Base-by-base conservation (phyloP, 2,113 vertebrate genomes). In the Vicugna pacos region DNA sequence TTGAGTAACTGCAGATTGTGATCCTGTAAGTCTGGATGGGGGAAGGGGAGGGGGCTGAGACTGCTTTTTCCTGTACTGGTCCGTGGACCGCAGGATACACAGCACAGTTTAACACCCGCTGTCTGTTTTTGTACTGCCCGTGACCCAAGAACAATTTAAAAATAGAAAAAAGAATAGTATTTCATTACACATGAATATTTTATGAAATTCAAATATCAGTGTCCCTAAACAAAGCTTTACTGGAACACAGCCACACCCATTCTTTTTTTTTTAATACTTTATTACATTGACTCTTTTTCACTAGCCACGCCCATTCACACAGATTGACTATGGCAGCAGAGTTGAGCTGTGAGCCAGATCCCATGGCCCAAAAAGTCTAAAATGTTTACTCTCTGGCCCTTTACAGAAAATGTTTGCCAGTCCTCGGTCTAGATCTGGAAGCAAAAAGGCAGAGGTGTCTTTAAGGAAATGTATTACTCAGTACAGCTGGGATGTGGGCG, bases 1-100 rank as follows among this genome's bases (percentile, higher is more conserved):
- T 58, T 79, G 32, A n/a, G n/a, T 35, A 54, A 80, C 13, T 24
- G 38, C 28, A 4, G 6, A 3, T 69, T 32, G 42, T 42, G 56
- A n/a, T n/a, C 8, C n/a, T 46, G 3, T 4, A 26, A 60, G 17
- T 82, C 12, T 10, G 19, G 24, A 19, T 22, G 11, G 12, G 3
- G 32, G n/a, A 7, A 28, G 32, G 26, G 20, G 19, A 46, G 11
- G 54, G 48, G 9, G 10, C 62, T 12, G 32, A 77, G 54, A 70
- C 0, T 24, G 54, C 11, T 38, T 80, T 72, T 60, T 38, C 7
- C 79, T 8, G 32, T 62, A 19, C 50, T 48, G 30, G 14, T 17
- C 3, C 15, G 7, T 0, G 0, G 14, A 15, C 22, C 15, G 7
- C n/a, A 62, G 0, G 2, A 22, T 56, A 48, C 11, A 50, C 0